Base-by-base conservation (phyloP, 2,797 vertebrate species). In the Spinibarbus caldwelli region DNA sequence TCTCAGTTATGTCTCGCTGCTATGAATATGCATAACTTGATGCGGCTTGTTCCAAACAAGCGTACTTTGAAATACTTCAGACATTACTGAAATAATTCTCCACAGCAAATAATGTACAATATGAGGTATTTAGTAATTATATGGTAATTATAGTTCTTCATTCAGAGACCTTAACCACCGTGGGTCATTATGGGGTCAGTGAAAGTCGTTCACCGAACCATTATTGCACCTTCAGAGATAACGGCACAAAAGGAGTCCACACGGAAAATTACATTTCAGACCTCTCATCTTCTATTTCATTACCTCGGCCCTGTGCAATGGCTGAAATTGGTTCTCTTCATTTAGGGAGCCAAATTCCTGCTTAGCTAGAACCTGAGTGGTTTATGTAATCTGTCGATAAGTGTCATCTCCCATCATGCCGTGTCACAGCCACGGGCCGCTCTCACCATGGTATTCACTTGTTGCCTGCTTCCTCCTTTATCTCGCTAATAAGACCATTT, bases 321-420 rank as follows among this genome's bases (percentile, higher is more conserved):
- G 92, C 90, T 94, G 93, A 96, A 96, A 96, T 95, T 94, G 94
- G 92, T 94, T 95, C 93, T 95, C 93, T 96, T 96, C 95, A 95
- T 95, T 95, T 95, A 95, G 95, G 94, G 92, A 95, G 93, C 93
- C 89, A 90, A 93, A 95, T 96, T 96, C 95, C 94, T 93, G 91
- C 92, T 95, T 92, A 90, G 93, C 92, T 80, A 83, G 86, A 85
- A 88, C 84, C 87, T 66, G 94, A 94, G 93, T 93, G 93, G 94
- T 95, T 95, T 95, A 94, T 94, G 94, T 94, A 95, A 95, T 95
- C 94, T 93, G 91, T 89, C 89, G 72, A 93, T 93, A 95, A 95
- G 95, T 94, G 93, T 95, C 94, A 95, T 94, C 94, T 96, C 94
- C 93, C 93, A 94, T 96, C 95, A 94, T 91, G 94, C 91, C 93